phyloP scores from a whole-genome alignment of 2,113 vertebrate genomes.

The Heterotilapia buettikoferi region DNA sequence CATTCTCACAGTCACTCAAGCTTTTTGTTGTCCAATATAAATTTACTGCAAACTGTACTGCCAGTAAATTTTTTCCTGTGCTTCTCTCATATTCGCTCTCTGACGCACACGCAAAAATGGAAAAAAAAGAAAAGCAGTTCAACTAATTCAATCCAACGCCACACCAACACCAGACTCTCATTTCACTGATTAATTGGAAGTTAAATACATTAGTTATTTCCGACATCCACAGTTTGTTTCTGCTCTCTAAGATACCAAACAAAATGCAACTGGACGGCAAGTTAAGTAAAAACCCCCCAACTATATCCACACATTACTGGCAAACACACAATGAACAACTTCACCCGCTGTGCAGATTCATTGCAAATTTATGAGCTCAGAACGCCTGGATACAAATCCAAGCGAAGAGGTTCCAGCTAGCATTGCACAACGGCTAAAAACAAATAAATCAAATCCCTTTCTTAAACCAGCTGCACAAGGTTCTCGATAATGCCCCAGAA shows the following conservation, averaged over 20 bases:
- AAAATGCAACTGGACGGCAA: not conserved
- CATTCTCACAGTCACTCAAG: not conserved
- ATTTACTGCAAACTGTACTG: not conserved
- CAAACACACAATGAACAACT: not conserved
- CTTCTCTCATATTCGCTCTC: not conserved
- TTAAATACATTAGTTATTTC: not conserved
- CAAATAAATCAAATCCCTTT: not conserved
- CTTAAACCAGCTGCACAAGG: not conserved
- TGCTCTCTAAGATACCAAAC: not conserved
- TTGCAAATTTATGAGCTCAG: conserved; percentile 13
- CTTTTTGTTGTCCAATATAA: not conserved
- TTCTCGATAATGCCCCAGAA: not conserved
- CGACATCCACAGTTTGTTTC: not conserved
- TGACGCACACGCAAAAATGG: not conserved
- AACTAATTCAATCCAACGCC: not conserved
- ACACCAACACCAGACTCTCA: not conserved
- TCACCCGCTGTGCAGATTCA: not conserved
- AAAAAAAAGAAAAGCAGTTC: not conserved
- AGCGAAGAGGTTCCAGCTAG: not conserved
- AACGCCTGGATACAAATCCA: not conserved
- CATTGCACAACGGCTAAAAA: conserved; percentile 20
- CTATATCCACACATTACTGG: not conserved
- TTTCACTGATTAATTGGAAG: not conserved
- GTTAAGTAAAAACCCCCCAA: not conserved
- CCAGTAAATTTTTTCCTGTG: not conserved